These are phyloP conservation scores for Ichneumoninae sp. DNA, from an alignment of 2,888 invertebrate species.

Conservation along the genomic window DNA sequence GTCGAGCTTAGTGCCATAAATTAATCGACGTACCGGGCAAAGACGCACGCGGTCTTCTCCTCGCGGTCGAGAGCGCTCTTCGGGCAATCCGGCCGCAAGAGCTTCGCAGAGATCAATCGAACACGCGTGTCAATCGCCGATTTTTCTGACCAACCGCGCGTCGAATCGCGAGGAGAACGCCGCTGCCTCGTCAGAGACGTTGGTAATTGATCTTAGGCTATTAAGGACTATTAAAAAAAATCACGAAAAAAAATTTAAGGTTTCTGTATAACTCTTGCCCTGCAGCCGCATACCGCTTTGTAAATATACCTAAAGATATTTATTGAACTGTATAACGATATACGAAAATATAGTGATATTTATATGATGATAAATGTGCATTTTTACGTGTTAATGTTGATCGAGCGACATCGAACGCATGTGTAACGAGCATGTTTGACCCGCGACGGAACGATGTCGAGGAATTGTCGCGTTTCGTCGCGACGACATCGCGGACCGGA, in stretches of 20 bases:
- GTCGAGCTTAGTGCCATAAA: slow-evolving; percentile 69
- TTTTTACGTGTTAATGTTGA: slow-evolving; percentile 28
- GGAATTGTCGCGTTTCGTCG: slow-evolving; percentile 14
- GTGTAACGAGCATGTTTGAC: not conserved
- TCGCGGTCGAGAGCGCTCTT: slow-evolving; percentile 52
- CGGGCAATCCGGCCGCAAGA: not conserved
- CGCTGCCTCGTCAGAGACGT: slow-evolving; percentile 23
- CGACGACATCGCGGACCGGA: slow-evolving; percentile 29
- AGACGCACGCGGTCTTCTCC: slow-evolving; percentile 62
- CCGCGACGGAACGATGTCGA: not conserved
- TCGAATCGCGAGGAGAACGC: slow-evolving; percentile 18
- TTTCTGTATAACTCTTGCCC: slow-evolving; percentile 60
- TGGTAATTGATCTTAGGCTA: slow-evolving; percentile 53
- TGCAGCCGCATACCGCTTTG: slow-evolving; percentile 72
- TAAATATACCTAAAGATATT: slow-evolving; percentile 81
- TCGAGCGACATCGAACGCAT: slow-evolving; percentile 8
- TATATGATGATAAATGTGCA: slow-evolving; percentile 76
- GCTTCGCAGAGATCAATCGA: no score
- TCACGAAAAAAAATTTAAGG: slow-evolving; percentile 12
- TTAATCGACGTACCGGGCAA: slow-evolving; percentile 64
- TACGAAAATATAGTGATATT: slow-evolving; percentile 82
- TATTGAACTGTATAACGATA: slow-evolving; percentile 83
- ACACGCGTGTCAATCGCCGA: not conserved
- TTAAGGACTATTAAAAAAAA: slow-evolving; percentile 35
- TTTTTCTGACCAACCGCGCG: not conserved